Base-by-base conservation (phyloP, 1,140 invertebrate genomes). In the Scaptomyza montana region DNA sequence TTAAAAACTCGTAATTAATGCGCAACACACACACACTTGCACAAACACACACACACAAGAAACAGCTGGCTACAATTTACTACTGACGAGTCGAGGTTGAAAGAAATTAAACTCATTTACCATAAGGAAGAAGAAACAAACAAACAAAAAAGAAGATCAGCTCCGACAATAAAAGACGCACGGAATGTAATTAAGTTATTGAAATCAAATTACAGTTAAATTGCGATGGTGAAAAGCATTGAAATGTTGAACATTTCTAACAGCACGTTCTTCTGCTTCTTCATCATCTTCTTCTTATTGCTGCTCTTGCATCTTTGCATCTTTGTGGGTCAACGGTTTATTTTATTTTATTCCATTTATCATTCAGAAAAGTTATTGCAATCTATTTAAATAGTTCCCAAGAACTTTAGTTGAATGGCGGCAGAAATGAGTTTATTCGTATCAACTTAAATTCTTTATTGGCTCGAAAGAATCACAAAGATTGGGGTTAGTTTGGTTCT, bases 201-300 rank as follows among this genome's bases (percentile, higher is more conserved):
- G 84, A 89, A 87, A 89, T 87, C 82, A 87, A 89, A 87, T 87
- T 87, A 87, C 82, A 79, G 82, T 89, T 89, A 79, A 78, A 86
- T 77, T 86, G 72, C 71, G 74, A 74, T 77, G 39, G 33, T 36
- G 33, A 36, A 36, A 36, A 36, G 33, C 33, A 36, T n/a, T 43
- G 10, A 43, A n/a, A 43, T 43, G 39, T n/a, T 43, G 0, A 8
- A 8, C 33, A 7, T 36, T 36, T 36, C 33, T 36, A 36, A 36
- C 33, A 36, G 8, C 33, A 36, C 33, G 10, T 43, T 43, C 10
- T 9, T 13, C 6, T 47, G 30, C 25, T 30, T 50, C 33, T 36
- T 36, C 33, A 2, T 36, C 33, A 1, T 36, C 7, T 9, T 9
- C 33, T 7, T 8, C 5, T 6, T 33, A 5, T 33, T 43, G 54